Conservation (phyloP, 2,797 vertebrate genomes). For the Lerista edwardsae region DNA sequence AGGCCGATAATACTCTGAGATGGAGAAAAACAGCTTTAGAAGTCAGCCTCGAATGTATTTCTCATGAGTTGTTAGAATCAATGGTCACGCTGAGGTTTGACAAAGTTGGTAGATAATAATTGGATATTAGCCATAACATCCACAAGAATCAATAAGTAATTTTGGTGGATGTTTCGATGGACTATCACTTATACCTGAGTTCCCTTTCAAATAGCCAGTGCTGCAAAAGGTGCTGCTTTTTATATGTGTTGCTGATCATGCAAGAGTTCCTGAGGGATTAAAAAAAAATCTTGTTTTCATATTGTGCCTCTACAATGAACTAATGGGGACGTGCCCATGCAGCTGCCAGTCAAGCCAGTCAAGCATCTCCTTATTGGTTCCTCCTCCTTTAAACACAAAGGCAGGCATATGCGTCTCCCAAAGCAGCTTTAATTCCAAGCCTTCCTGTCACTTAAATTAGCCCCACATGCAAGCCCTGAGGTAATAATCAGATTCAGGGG, state of each 20-base stretch:
- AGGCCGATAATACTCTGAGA: not conserved
- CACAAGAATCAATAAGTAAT: conserved; percentile 29
- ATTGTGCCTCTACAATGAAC: not conserved
- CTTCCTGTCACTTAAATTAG: conserved; percentile 7
- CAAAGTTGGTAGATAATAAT: conserved; percentile 23
- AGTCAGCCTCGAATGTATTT: not conserved
- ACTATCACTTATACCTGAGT: not conserved
- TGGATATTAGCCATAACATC: conserved; percentile 16
- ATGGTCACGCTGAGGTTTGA: conserved; percentile 2
- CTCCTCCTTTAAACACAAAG: not conserved
- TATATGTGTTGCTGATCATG: not conserved
- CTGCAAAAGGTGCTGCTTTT: not conserved
- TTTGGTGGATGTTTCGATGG: conserved; percentile 21
- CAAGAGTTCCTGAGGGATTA: conserved; percentile 2
- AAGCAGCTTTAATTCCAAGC: conserved; percentile 3
- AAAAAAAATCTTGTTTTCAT: conserved; percentile 16
- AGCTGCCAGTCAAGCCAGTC: conserved; percentile 7
- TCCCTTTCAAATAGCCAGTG: not conserved
- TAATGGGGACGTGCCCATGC: not conserved
- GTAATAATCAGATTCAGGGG: not conserved
- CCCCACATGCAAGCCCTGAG: not conserved
- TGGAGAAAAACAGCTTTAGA: not conserved
- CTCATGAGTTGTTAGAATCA: conserved; percentile 5
- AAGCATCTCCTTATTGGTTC: not conserved
- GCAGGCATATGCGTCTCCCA: not conserved